Percentiles rank a stretch among this genome's conserved stretches.
These are phyloP conservation scores for Halisarca cf. caerulea DNA, from an alignment of 37 sponge, comb jelly and placozoan species.

Conservation along the genomic window DNA sequence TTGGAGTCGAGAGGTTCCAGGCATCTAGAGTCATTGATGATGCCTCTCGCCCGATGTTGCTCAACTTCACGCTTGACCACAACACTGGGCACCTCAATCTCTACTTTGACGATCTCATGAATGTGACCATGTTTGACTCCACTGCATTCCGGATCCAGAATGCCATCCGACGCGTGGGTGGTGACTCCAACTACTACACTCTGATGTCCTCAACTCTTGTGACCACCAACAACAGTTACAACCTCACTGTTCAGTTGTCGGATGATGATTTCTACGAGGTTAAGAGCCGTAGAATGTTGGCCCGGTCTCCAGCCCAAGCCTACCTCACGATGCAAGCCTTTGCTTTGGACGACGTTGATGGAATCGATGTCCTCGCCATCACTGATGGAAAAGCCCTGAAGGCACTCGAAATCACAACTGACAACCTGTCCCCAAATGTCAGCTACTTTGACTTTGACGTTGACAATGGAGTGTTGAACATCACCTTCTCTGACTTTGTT, in stretches of 20 bases:
- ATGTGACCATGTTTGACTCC: slow-evolving; percentile 55
- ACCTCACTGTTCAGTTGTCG: slow-evolving; percentile 54
- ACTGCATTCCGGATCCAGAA: slow-evolving; percentile 81
- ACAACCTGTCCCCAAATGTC: slow-evolving; percentile 56
- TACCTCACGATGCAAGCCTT: slow-evolving; percentile 93
- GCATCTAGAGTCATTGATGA: slow-evolving; percentile 67
- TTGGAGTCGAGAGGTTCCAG: slow-evolving; percentile 8
- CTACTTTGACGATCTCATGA: slow-evolving; percentile 87
- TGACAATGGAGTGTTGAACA: slow-evolving; percentile 41
- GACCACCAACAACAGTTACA: slow-evolving; percentile 51
- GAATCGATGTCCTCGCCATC: slow-evolving; percentile 78
- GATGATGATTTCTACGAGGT: slow-evolving; percentile 82
- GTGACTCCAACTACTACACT: slow-evolving; percentile 38
- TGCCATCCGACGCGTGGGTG: slow-evolving; percentile 15
- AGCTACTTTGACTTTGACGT: slow-evolving; percentile 61
- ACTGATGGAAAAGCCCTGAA: slow-evolving; percentile 81
- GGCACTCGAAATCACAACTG: slow-evolving; percentile 34
- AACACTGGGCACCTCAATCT: slow-evolving; percentile 67
- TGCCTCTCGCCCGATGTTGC: slow-evolving; percentile 66
- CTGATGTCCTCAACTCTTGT: slow-evolving; percentile 46
- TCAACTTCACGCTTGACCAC: slow-evolving; percentile 74
- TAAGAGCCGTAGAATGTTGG: slow-evolving; percentile 61
- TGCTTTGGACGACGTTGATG: slow-evolving; percentile 87
- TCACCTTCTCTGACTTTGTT: slow-evolving; percentile 80
- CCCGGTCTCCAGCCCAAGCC: slow-evolving; percentile 42